Conservation (phyloP, 2,797 vertebrate species). For the Vespertilio murinus region DNA sequence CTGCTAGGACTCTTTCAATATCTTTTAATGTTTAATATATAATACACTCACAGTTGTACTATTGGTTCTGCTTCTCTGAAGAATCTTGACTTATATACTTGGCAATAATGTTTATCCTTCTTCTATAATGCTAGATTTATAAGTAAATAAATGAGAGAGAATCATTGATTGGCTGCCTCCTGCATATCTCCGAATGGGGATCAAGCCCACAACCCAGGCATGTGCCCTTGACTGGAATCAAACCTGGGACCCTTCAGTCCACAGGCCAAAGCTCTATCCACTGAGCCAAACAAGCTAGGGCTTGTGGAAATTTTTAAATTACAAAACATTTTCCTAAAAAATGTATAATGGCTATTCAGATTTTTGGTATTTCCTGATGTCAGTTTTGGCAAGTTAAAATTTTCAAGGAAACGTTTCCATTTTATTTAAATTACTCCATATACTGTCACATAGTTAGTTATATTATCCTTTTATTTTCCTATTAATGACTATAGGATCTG, state of each 20-base stretch:
- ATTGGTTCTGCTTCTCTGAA: neutral
- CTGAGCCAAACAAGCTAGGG: no score
- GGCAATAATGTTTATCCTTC: neutral
- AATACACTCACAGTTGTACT: neutral
- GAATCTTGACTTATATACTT: neutral
- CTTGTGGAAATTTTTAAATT: neutral
- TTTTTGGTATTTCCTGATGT: neutral
- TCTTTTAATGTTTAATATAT: neutral
- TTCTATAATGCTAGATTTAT: neutral
- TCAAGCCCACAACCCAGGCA: no score
- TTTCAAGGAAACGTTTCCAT: neutral
- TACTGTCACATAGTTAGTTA: neutral
- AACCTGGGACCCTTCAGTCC: no score
- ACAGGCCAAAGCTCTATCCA: no score
- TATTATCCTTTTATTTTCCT: neutral
- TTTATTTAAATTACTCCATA: neutral
- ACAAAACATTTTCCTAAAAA: neutral
- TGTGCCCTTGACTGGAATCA: no score
- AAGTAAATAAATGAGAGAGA: no score
- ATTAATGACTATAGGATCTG: neutral
- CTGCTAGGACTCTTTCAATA: no score
- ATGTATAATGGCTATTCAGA: neutral
- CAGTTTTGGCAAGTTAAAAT: neutral
- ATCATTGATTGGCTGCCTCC: no score
- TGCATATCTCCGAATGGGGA: no score